Conservation (phyloP, 2,113 vertebrate species). For the Isurus oxyrinchus region DNA sequence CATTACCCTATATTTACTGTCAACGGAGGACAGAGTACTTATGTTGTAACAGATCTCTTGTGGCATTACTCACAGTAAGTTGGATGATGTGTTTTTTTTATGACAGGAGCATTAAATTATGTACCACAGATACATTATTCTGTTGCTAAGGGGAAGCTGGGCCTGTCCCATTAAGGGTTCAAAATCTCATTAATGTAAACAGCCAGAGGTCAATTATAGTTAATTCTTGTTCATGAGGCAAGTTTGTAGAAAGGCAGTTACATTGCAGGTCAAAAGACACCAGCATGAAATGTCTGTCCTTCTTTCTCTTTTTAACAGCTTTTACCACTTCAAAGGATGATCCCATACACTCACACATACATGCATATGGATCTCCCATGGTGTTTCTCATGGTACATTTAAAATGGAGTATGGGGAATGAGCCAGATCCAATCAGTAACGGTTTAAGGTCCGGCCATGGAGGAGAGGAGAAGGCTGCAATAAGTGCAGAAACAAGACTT, state of each 20-base stretch:
- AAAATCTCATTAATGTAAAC: conserved; percentile 11
- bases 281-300: neutral
- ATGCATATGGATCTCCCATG: neutral
- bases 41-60: neutral
- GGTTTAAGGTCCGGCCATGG: neutral
- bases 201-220: neutral
- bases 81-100: neutral
- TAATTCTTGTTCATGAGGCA: neutral
- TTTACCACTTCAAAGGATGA: neutral
- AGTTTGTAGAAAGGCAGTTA: neutral
- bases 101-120: neutral
- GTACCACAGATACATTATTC: neutral
- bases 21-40: neutral
- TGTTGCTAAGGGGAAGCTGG: neutral
- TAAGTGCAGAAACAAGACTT: neutral
- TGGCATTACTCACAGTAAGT: neutral
- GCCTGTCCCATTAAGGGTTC: neutral
- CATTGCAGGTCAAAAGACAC: neutral
- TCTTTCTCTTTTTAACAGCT: neutral
- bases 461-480: neutral
- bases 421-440: neutral
- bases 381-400: neutral
- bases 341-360: neutral
- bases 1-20: neutral
- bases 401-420: neutral